These are phyloP conservation scores for Keiferia lycopersicella DNA, from an alignment of 2,888 invertebrate genomes.

Conservation along the genomic window DNA sequence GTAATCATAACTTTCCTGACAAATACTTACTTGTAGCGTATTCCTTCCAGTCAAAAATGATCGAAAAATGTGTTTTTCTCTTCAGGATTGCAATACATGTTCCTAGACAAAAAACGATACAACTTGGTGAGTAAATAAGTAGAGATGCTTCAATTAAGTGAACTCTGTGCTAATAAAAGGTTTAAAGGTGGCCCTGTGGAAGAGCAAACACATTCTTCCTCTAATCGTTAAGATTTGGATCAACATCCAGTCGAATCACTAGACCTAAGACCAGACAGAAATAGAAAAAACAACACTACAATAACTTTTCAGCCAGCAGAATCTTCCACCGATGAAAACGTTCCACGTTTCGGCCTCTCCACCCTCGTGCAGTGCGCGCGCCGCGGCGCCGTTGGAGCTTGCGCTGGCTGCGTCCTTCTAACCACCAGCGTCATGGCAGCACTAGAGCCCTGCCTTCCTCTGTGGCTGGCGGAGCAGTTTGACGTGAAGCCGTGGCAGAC, in stretches of 20 bases:
- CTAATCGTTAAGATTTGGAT: too few relatives aligned
- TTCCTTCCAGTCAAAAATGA: not conserved
- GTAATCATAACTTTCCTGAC: not conserved
- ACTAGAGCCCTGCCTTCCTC: slow-evolving; percentile 70
- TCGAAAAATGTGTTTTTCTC: not conserved
- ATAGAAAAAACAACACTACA: not conserved
- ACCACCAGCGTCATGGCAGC: slow-evolving; percentile 72
- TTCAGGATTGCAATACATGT: slow-evolving; percentile 58
- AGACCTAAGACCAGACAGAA: too few relatives aligned
- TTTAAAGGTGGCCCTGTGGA: too few relatives aligned
- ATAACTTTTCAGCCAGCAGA: slow-evolving; percentile 4
- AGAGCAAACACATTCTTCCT: too few relatives aligned
- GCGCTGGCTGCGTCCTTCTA: slow-evolving; percentile 66
- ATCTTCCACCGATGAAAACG: not conserved
- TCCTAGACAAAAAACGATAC: slow-evolving; percentile 53
- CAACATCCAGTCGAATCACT: too few relatives aligned
- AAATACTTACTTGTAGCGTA: not conserved
- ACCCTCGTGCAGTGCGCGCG: slow-evolving; percentile 27
- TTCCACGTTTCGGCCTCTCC: not conserved
- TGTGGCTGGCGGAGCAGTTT: slow-evolving; percentile 54
- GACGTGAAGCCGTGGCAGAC: slow-evolving; percentile 37
- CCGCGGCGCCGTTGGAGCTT: slow-evolving; percentile 49
- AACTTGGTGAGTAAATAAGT: slow-evolving; percentile 48
- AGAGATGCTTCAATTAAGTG: too few relatives aligned
- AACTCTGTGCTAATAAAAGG: too few relatives aligned